A percentile compares a stretch with the other conserved stretches of the same genome.
Conservation (phyloP, 2,113 vertebrate genomes). For the Camarhynchus parvulus region DNA sequence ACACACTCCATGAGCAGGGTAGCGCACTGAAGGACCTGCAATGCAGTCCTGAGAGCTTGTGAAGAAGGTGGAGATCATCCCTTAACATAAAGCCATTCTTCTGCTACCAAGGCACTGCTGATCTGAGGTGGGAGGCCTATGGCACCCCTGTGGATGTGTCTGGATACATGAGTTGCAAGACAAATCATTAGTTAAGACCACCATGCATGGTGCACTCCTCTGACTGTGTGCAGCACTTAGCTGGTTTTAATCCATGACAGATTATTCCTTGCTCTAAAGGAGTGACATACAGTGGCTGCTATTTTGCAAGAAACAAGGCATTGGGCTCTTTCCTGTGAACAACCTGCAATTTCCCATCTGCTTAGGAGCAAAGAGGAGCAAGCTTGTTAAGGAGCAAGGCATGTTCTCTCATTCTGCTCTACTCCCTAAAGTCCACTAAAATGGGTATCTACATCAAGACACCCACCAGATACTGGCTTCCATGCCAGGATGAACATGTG, state of each 20-base stretch:
- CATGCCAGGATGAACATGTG: neutral
- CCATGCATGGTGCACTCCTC: neutral
- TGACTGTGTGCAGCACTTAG: neutral
- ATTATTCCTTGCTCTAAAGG: neutral
- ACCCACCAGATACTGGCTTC: neutral
- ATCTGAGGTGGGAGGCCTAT: neutral
- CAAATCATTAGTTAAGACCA: neutral
- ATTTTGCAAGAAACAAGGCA: neutral
- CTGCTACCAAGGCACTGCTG: neutral
- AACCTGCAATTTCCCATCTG: neutral
- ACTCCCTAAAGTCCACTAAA: neutral
- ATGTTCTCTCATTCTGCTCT: neutral
- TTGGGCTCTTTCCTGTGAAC: neutral
- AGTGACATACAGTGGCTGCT: neutral
- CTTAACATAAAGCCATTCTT: neutral
- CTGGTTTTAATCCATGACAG: neutral
- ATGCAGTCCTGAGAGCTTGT: neutral
- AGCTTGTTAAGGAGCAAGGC: neutral
- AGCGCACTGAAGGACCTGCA: neutral
- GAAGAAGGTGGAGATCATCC: neutral
- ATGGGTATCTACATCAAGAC: neutral
- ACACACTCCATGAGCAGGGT: accelerated
- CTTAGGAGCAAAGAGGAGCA: neutral
- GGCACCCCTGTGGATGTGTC: neutral
- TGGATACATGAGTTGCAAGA: accelerated